A percentile compares a stretch with the other conserved stretches of the same genome.
Conservation (phyloP, 2,888 invertebrate species). For the Omphaloscelis lunosa region DNA sequence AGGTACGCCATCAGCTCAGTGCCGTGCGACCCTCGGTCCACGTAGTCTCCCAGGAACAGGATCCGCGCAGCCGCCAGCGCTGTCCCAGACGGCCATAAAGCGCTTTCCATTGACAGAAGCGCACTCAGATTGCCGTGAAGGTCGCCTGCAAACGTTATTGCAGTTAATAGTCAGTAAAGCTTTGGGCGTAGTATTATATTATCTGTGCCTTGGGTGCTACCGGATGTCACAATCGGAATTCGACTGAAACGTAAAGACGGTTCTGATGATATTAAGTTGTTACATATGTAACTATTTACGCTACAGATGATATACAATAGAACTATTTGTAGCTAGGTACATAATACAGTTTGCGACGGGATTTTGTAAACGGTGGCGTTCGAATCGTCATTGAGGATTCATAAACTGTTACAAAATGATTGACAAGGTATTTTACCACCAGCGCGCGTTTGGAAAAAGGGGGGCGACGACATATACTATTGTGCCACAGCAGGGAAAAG, state of each 20-base stretch:
- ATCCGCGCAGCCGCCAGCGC: slow-evolving; percentile 92
- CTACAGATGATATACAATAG: background rate
- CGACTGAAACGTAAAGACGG: background rate
- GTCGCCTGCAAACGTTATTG: slow-evolving; percentile 90
- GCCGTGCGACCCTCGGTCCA: slow-evolving; percentile 93
- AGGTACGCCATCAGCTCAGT: slow-evolving; percentile 93
- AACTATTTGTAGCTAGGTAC: background rate
- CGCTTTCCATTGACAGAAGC: slow-evolving; percentile 92
- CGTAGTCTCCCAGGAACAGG: slow-evolving; percentile 94
- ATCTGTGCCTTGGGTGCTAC: background rate
- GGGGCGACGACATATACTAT: no score
- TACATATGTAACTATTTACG: background rate
- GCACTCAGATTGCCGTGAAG: slow-evolving; percentile 94
- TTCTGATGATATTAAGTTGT: background rate
- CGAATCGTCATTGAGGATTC: background rate
- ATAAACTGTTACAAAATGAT: background rate
- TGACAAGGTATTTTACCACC: background rate
- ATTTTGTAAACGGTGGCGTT: background rate
- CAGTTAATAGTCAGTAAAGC: background rate
- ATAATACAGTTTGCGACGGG: background rate
- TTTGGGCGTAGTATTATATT: no score
- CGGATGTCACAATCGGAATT: background rate
- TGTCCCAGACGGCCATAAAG: slow-evolving; percentile 93
- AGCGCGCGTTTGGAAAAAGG: background rate
- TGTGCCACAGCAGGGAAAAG: no score